Conservation (phyloP, 2,888 invertebrate genomes). For the Pristionchus exspectatus region DNA sequence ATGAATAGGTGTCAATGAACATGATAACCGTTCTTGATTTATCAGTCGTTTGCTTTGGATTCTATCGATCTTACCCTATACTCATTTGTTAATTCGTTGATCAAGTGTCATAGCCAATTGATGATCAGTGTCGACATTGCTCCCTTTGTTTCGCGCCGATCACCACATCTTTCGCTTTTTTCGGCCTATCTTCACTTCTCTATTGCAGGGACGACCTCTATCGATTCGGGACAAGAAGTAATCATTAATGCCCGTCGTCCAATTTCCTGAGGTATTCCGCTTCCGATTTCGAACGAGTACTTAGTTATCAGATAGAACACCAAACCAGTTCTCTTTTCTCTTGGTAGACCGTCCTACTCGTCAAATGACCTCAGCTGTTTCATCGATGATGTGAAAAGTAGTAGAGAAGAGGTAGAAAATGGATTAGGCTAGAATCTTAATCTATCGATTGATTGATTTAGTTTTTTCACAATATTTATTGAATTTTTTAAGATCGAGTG, state of each 20-base stretch:
- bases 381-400: background rate
- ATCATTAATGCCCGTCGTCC: constrained; percentile 44
- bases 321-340: constrained; percentile 48
- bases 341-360: background rate
- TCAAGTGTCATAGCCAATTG: constrained; percentile 25
- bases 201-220: constrained; percentile 35
- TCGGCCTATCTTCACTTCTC: background rate
- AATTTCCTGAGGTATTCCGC: constrained; percentile 13
- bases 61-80: background rate
- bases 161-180: constrained; percentile 3
- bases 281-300: background rate
- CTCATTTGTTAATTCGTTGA: background rate
- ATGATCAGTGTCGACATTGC: constrained; percentile 27
- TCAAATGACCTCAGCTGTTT: background rate
- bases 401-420: background rate
- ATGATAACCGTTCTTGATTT: background rate
- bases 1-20: constrained; percentile 44
- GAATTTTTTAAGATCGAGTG: background rate
- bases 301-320: constrained; percentile 42
- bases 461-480: background rate
- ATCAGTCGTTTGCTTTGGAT: background rate
- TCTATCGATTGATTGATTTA: background rate
- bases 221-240: constrained; percentile 25
- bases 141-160: constrained; percentile 24
- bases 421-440: background rate